A percentile compares a stretch with the other conserved stretches of the same genome.
phyloP scores from a whole-genome alignment of 2,113 vertebrate genomes.

The Protobothrops mucrosquamatus region DNA sequence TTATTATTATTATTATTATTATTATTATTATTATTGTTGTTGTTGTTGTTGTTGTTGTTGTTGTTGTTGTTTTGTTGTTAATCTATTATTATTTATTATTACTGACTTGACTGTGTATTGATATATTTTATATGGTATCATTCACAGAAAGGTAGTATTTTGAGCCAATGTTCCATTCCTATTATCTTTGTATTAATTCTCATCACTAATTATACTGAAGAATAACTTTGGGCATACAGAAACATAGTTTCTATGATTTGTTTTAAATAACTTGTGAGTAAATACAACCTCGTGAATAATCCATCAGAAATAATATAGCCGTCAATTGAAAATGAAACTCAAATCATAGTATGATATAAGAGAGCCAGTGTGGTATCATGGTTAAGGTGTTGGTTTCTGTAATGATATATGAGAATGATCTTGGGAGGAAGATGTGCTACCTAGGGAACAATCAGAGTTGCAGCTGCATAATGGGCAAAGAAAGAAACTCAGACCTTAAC shows the following conservation, averaged over 20 bases:
- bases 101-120: not conserved
- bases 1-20: not conserved
- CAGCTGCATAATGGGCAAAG: not conserved
- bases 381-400: not conserved
- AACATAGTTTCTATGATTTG: not conserved
- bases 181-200: accelerated
- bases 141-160: not conserved
- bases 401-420: not conserved
- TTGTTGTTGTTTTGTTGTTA: too few relatives aligned
- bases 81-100: not conserved
- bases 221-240: not conserved
- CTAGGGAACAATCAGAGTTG: not conserved
- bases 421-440: not conserved
- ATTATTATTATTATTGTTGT: not conserved
- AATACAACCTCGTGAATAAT: not conserved
- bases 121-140: not conserved
- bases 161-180: not conserved
- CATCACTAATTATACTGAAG: not conserved
- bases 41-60: too few relatives aligned
- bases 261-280: not conserved
- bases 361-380: not conserved
- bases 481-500: not conserved
- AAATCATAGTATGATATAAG: not conserved
- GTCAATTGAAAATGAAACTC: not conserved
- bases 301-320: not conserved